Base-by-base conservation (phyloP, 2,113 vertebrate genomes). In the Chamaetylas fuelleborni region DNA sequence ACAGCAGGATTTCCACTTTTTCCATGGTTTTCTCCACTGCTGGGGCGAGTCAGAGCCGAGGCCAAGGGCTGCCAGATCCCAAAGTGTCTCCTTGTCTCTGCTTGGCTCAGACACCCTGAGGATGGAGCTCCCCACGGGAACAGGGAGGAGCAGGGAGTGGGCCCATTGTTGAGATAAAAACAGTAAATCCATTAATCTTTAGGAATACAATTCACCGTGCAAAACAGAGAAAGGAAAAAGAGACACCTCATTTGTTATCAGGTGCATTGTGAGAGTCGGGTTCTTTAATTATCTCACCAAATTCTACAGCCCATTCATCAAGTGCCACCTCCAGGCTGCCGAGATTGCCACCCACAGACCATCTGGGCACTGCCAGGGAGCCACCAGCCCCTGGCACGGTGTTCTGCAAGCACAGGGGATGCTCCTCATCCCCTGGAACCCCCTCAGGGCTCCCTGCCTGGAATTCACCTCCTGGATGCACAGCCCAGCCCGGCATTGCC, bases 201-300 rank as follows among this genome's bases (percentile, higher is more conserved):
- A 28, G 89, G 92, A 94, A 91, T 69, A 96, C 91, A 97, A 97
- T 97, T 79, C 91, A 78, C 62, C 0, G 58, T 20, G 93, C 91
- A 72, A 88, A 96, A 80, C 80, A 91, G 95, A 93, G 50, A 76
- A 76, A 88, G 89, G 78, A 50, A 94, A 93, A 89, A 87, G 93
- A 96, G 97, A 97, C 97, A 97, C 97, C 94, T 97, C 97, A 97
- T 98, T 97, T 97, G 96, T 97, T 98, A 97, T 96, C 97, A 94
- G 96, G 94, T 93, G 80, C 96, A 96, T 95, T 94, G 96, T 94
- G 91, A 96, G 96, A 96, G 94, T 87, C 96, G 77, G 95, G 92
- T 93, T 96, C 96, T 97, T 97, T 98, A 98, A 98, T 97, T 97
- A 97, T 97, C 97, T 97, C 96, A 94, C 97, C 97, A 97, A 97